Base-by-base conservation (phyloP, 2,797 vertebrate genomes). In the Poecilia picta region DNA sequence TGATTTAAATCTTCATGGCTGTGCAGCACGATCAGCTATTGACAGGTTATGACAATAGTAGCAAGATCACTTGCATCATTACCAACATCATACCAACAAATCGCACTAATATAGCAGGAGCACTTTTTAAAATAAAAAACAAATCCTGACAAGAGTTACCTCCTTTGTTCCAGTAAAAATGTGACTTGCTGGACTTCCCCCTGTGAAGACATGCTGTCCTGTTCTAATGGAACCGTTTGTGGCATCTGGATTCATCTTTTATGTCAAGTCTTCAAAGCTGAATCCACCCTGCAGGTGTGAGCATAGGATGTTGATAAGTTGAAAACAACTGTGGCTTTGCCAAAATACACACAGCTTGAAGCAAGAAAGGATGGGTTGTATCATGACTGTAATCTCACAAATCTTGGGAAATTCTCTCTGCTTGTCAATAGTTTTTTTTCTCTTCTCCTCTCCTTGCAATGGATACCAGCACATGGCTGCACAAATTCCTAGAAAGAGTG, bases 321-420 rank as follows among this genome's bases (percentile, higher is more conserved):
- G 31, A 45, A 75, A 33, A 73, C 39, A 74, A 45, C 41, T 20
- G 39, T 45, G 16, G 53, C 39, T 62, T 59, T 62, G 41, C 74
- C 46, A 76, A 49, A 76, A 76, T 71, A 66, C 45, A 66, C 45
- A 36, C 15, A 51, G 62, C 46, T 70, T 70, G 45, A 23, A 49
- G 57, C 11, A 3, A 13, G 41, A 31, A 71, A 62, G 20, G 18
- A 25, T 36, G 75, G 53, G 31, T 62, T n/a, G 10, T 23, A 43
- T 31, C 16, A 59, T 43, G 41, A 46, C 43, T 59, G 31, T n/a
- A 33, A 51, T 41, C 47, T 41, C 23, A 0, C 23, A 41, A 68
- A 70, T 55, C 64, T 33, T 55, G 33, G 28, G 25, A 53, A 53
- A 43, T 31, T 53, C 16, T 70, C 33, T n/a, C 31, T 1, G 12